phyloP scores from a whole-genome alignment of 2,888 invertebrate genomes.

The Nephrocerus scutellatus region DNA sequence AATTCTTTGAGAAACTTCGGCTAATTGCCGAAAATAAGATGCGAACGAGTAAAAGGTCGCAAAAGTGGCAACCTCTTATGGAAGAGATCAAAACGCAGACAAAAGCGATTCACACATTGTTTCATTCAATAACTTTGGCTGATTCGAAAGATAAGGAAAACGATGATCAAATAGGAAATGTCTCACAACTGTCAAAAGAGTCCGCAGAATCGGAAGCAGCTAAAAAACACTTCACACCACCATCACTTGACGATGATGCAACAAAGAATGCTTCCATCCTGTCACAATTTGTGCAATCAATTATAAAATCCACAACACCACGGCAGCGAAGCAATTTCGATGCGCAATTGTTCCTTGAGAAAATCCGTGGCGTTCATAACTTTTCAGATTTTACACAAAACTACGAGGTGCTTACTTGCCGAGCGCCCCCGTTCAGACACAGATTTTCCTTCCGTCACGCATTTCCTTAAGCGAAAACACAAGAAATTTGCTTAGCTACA shows the following conservation, averaged over 20 bases:
- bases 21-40: slow-evolving; percentile 35
- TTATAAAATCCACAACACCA: slow-evolving; percentile 50
- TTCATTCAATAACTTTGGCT: no score
- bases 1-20: slow-evolving; percentile 34
- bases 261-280: slow-evolving; percentile 42
- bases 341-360: slow-evolving; percentile 63
- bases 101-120: no score
- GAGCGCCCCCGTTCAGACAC: no score
- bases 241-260: background rate
- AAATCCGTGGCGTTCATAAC: no score
- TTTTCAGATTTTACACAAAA: no score
- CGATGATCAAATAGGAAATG: slow-evolving; percentile 9
- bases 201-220: no score
- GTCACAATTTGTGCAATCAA: slow-evolving; percentile 54
- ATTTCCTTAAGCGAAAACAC: no score
- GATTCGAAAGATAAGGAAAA: slow-evolving; percentile 3
- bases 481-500: no score
- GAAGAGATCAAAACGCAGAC: slow-evolving; percentile 20
- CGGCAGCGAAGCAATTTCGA: slow-evolving; percentile 56
- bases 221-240: background rate
- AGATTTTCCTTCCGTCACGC: no score
- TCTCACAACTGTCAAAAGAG: background rate
- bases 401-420: no score
- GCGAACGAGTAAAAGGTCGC: slow-evolving; percentile 37
- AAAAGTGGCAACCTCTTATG: slow-evolving; percentile 36